Conservation (phyloP, 1,140 invertebrate species). For the Bombyx mori region ASM3026992v2 NC_085117.1:13716501-13717000, state of each 20-base stretch:
- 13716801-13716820: constrained; percentile 15
- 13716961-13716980: too few relatives aligned
- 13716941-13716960: too few relatives aligned
- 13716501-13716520: too few relatives aligned
- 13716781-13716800: constrained; percentile 6
- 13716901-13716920: too few relatives aligned
- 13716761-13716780: too few relatives aligned
- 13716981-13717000: too few relatives aligned
- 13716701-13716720: too few relatives aligned
- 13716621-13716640: constrained; percentile 21
- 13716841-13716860: constrained; percentile 27
- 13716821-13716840: constrained; percentile 7
- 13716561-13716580: constrained; percentile 6
- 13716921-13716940: too few relatives aligned
- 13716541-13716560: not conserved
- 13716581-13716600: not conserved
- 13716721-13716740: too few relatives aligned
- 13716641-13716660: constrained; percentile 16
- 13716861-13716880: constrained; percentile 24
- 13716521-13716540: not conserved
- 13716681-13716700: too few relatives aligned
- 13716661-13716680: constrained; percentile 24
- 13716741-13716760: too few relatives aligned
- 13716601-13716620: too few relatives aligned
- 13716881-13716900: constrained; percentile 28